Percentiles rank a stretch among this genome's conserved stretches.
Conservation (phyloP, 2,797 vertebrate genomes). For the Numenius phaeopus region DNA sequence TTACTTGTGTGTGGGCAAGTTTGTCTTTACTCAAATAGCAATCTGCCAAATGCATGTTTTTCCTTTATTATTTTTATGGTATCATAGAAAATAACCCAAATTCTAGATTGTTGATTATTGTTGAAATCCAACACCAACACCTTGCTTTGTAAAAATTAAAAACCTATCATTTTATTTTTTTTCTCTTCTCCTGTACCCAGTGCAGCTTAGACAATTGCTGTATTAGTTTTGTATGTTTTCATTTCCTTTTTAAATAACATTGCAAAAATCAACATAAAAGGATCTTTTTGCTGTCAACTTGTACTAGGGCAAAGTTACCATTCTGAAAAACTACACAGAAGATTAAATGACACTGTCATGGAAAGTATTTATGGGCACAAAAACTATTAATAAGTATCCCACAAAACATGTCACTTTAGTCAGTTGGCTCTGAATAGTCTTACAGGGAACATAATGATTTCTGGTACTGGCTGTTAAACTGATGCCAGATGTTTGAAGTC, state of each 20-base stretch:
- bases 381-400: background rate
- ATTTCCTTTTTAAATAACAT: background rate
- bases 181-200: background rate
- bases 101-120: background rate
- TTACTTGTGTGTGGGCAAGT: background rate
- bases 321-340: background rate
- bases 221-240: background rate
- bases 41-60: background rate
- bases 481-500: background rate
- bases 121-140: background rate
- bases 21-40: background rate
- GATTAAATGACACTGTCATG: background rate
- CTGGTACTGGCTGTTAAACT: background rate
- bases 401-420: background rate
- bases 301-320: background rate
- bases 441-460: background rate
- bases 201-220: background rate
- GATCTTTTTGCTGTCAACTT: background rate
- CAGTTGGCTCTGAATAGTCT: background rate
- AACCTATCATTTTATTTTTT: background rate
- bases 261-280: background rate
- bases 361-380: background rate
- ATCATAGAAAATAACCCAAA: background rate
- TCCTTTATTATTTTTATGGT: background rate
- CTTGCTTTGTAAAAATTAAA: background rate